Conservation (phyloP, 2,888 invertebrate species). For the Mimachlamys varia region DNA sequence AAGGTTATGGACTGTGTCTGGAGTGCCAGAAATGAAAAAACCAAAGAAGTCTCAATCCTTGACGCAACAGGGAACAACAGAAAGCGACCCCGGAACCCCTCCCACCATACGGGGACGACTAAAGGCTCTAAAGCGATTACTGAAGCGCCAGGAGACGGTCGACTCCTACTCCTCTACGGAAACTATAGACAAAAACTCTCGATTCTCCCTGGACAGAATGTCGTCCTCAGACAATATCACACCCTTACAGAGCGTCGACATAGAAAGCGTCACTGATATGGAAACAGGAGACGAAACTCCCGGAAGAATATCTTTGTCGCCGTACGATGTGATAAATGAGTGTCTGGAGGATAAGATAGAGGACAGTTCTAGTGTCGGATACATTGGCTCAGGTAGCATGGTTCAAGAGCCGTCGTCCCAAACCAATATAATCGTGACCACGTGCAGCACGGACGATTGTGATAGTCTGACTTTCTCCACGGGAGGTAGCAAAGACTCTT, state of each 20-base stretch:
- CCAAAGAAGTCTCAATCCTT: conserved; percentile 41
- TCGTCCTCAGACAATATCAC: conserved; percentile 45
- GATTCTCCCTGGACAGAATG: conserved; percentile 47
- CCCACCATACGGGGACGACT: conserved; percentile 43
- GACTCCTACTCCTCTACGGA: conserved; percentile 52
- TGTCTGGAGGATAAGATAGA: not conserved
- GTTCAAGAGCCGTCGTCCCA: not conserved
- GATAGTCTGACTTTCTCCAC: conserved; percentile 12
- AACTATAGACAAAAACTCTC: conserved; percentile 50
- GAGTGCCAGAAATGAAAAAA: conserved; percentile 48
- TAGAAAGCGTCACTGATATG: conserved; percentile 42
- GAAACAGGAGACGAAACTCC: conserved; percentile 29
- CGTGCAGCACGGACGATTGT: conserved; percentile 5
- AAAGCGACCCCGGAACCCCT: conserved; percentile 52
- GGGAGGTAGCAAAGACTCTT: not conserved
- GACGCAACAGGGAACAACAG: conserved; percentile 45
- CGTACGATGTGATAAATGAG: conserved; percentile 16
- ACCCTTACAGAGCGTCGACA: conserved; percentile 44
- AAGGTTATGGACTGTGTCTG: conserved; percentile 43
- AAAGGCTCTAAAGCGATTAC: conserved; percentile 50
- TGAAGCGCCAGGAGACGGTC: conserved; percentile 51
- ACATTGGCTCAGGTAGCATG: not conserved
- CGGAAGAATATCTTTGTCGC: not conserved
- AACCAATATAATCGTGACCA: not conserved
- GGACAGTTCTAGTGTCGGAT: not conserved